These are phyloP conservation scores for Catharus fuscescens DNA, from an alignment of 2,113 vertebrate species.

Conservation along the genomic window DNA sequence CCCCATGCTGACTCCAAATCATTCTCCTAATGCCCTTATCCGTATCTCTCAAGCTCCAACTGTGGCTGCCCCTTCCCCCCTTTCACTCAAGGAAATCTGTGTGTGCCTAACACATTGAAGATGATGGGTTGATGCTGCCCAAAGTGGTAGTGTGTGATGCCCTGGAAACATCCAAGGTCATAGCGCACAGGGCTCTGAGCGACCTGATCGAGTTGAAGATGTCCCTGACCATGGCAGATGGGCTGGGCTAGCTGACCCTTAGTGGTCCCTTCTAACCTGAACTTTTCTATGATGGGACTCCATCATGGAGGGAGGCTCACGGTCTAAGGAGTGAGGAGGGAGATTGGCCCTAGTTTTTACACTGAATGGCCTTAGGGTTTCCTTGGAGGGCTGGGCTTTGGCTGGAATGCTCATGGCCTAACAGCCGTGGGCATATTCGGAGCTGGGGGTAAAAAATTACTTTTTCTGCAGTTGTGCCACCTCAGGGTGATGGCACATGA, in stretches of 20 bases:
- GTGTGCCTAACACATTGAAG: accelerated
- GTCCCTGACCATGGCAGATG: not conserved
- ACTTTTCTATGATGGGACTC: not conserved
- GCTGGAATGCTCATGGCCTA: not conserved
- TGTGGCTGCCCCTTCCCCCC: not conserved
- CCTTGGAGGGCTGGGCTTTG: not conserved
- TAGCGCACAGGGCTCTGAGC: not conserved
- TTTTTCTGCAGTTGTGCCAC: not conserved
- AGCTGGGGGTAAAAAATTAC: not conserved
- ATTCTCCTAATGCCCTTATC: not conserved
- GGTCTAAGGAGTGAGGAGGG: not conserved
- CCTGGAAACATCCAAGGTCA: not conserved
- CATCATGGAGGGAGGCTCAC: not conserved
- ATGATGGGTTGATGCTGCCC: not conserved
- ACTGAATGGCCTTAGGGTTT: not conserved
- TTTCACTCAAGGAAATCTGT: not conserved
- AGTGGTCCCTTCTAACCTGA: not conserved
- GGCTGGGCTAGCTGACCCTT: not conserved
- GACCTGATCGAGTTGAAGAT: not conserved
- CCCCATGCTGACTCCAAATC: not conserved
- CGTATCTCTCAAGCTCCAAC: not conserved
- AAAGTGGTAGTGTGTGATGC: not conserved
- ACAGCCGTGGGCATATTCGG: not conserved
- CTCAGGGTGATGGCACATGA: not conserved
- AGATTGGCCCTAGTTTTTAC: not conserved